phyloP scores from a whole-genome alignment of 2,797 vertebrate genomes.

The Hoplostethus mediterraneus region DNA sequence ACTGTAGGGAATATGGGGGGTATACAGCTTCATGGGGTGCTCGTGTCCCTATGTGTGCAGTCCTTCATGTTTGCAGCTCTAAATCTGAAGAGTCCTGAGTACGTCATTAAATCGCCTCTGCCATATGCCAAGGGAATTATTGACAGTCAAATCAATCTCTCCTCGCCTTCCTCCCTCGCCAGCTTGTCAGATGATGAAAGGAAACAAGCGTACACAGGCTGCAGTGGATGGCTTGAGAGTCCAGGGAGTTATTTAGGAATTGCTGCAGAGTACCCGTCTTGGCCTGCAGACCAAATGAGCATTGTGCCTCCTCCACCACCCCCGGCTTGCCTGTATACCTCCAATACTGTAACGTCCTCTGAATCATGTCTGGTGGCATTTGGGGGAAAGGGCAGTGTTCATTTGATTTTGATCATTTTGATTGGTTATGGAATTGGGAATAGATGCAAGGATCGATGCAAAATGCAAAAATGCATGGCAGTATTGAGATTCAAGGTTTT shows the following conservation, averaged over 20 bases:
- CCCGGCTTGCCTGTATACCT: conserved; percentile 2
- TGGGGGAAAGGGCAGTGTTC: conserved; percentile 10
- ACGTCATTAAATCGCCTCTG: conserved; percentile 43
- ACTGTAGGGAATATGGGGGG: neutral
- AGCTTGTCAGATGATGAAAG: conserved; percentile 39
- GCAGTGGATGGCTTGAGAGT: conserved; percentile 27
- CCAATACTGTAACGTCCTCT: conserved; percentile 2
- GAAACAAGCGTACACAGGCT: conserved; percentile 41
- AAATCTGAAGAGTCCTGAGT: conserved; percentile 22
- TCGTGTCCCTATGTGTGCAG: neutral
- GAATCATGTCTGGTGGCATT: conserved; percentile 30
- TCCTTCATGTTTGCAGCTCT: conserved; percentile 11
- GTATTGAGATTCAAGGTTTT: conserved; percentile 14
- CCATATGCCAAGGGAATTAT: conserved; percentile 59
- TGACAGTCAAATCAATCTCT: conserved; percentile 48
- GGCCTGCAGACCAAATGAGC: conserved; percentile 10
- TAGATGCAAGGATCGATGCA: conserved; percentile 25
- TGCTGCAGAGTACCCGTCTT: neutral
- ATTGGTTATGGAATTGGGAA: conserved; percentile 10
- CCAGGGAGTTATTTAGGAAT: conserved; percentile 33
- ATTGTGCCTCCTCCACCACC: neutral
- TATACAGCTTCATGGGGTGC: conserved; percentile 7
- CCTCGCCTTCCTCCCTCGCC: conserved; percentile 15
- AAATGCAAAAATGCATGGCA: no score
- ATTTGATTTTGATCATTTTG: conserved; percentile 35